Evolutionary conservation across 2,113 vertebrate species (phyloP).

Genomic region (Neopipo cinnamomea): DNA sequence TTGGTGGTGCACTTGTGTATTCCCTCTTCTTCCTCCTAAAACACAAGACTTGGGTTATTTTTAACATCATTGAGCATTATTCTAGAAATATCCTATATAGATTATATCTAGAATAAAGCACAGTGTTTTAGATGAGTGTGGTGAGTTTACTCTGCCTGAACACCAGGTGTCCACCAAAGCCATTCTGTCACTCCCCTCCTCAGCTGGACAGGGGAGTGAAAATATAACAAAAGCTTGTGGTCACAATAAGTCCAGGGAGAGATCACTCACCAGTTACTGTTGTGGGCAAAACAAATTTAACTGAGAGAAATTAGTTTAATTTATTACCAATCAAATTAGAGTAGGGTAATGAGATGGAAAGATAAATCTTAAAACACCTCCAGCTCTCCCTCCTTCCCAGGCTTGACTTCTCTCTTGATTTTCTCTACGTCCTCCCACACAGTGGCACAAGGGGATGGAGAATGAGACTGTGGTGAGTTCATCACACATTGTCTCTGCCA

Average conservation of each 20-base stretch:
- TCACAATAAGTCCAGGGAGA: neutral
- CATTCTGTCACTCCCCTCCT: neutral
- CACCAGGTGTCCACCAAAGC: neutral
- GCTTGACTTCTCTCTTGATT: neutral
- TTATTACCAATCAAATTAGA: neutral
- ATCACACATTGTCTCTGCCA: accelerated
- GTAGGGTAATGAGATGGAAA: neutral
- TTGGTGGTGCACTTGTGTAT: neutral
- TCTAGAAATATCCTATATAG: neutral
- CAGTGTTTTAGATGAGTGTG: neutral
- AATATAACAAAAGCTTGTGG: accelerated
- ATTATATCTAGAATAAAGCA: neutral
- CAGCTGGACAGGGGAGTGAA: neutral
- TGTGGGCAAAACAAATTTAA: neutral
- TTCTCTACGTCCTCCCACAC: neutral
- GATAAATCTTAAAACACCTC: neutral
- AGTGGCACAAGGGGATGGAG: too few species aligned
- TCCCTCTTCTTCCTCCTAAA: neutral
- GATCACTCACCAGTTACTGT: neutral
- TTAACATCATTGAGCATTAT: neutral
- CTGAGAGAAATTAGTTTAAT: neutral
- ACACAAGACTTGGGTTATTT: neutral
- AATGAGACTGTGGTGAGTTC: neutral
- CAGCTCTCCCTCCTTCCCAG: neutral
- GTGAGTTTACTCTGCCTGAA: neutral